phyloP scores from a whole-genome alignment of 2,888 invertebrate species.

The Nomada goodeniana region DNA sequence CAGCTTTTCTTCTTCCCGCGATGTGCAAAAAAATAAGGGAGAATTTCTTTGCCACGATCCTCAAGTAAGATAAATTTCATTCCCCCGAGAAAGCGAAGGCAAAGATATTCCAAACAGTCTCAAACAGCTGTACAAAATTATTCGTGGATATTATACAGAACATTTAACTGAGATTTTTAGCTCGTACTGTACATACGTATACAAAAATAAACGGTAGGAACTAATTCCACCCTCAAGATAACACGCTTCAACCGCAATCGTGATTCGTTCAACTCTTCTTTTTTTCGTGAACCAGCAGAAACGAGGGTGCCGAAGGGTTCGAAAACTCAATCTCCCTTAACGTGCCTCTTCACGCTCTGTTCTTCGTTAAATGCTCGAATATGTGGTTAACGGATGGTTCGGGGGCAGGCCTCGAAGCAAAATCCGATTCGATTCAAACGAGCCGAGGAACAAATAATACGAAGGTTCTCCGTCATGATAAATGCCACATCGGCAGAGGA shows the following conservation, averaged over 20 bases:
- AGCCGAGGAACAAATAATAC: background rate
- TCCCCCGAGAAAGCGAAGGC: no score
- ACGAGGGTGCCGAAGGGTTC: background rate
- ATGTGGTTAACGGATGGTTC: background rate
- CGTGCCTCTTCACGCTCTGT: background rate
- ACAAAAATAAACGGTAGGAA: background rate
- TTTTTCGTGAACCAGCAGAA: background rate
- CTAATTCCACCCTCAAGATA: background rate
- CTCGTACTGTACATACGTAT: no score
- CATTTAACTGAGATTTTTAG: no score
- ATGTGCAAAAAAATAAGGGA: background rate
- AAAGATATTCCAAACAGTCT: no score
- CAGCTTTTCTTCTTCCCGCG: no score
- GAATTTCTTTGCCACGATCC: background rate
- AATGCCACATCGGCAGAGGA: slow-evolving; percentile 25
- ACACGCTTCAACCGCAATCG: background rate
- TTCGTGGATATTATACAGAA: no score
- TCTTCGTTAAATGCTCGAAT: background rate
- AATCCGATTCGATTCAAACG: slow-evolving; percentile 2
- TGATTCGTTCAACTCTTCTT: background rate
- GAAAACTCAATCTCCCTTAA: slow-evolving; percentile 11
- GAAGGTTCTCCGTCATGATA: background rate
- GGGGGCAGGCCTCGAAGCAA: background rate
- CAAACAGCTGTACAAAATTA: no score
- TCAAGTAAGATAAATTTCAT: background rate